These are phyloP conservation scores for Arnoldichthys spilopterus DNA, from an alignment of 2,797 vertebrate genomes.

Conservation along the genomic window DNA sequence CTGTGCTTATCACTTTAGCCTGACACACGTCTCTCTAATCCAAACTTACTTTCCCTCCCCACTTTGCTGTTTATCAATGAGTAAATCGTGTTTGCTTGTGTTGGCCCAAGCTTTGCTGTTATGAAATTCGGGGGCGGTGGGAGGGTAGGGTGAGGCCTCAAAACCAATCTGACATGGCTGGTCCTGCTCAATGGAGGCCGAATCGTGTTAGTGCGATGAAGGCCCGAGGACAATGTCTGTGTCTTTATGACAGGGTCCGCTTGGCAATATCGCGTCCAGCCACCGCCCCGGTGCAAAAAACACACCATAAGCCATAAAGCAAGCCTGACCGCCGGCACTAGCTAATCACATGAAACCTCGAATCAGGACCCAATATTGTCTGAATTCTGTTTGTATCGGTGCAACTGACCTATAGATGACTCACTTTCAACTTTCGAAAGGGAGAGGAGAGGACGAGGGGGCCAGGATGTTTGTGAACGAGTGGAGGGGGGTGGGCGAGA, in stretches of 20 bases:
- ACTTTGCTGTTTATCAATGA: constrained; percentile 58
- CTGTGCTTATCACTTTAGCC: constrained; percentile 58
- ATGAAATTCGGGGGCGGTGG: constrained; percentile 57
- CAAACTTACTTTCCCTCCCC: constrained; percentile 56
- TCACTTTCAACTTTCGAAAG: constrained; percentile 84
- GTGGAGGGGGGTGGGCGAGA: constrained; percentile 51
- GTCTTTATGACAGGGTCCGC: constrained; percentile 62
- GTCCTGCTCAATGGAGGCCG: constrained; percentile 58
- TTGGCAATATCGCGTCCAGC: constrained; percentile 67
- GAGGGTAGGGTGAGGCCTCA: constrained; percentile 18
- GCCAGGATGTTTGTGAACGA: constrained; percentile 50
- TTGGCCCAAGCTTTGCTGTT: constrained; percentile 50
- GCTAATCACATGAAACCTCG: constrained; percentile 85
- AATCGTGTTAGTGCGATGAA: constrained; percentile 67
- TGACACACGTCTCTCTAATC: constrained; percentile 61
- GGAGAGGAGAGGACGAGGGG: constrained; percentile 60
- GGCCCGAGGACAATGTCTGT: constrained; percentile 65
- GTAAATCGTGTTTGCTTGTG: constrained; percentile 67
- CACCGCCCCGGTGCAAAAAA: constrained; percentile 66
- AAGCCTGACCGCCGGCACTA: constrained; percentile 82
- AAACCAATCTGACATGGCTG: constrained; percentile 67
- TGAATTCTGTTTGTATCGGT: constrained; percentile 94
- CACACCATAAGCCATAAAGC: constrained; percentile 78
- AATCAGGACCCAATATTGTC: constrained; percentile 88
- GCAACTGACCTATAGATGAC: constrained; percentile 87